Evolutionary conservation across 2,888 invertebrate species (phyloP), one percentile per base, ranked within the genome.

Genomic region (Clusia tigrina): DNA sequence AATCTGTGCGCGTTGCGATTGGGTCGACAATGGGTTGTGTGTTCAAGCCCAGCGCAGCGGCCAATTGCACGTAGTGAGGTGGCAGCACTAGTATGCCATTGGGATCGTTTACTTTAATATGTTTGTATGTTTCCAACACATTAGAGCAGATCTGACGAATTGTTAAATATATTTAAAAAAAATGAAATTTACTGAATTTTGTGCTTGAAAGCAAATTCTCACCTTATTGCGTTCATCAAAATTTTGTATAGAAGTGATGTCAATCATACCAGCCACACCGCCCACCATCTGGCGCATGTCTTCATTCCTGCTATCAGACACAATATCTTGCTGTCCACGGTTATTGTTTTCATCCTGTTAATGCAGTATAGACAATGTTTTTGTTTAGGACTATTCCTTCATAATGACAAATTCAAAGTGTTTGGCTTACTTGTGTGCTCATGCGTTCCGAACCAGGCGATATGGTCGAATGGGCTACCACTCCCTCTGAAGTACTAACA

Each of bases 61-160:
- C 86, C 57, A 87, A 73, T 72, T 88, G 87, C 20, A 87, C 86
- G 73, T 88, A 88, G 72, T 88, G 87, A 65, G 87, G 87, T 53
- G 88, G 88, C 26, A 88, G 78, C 10, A 88, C 83, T 67, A 88
- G 85, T 6, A 88, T 86, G 2, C 87, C 86, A 68, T 86, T 86
- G 2, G 86, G 86, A 69, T 86, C 86, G 1, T 68, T 70, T 1
- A 72, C 71, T 71, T 81, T 82, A 2, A 80, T 68, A 67, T 77
- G 77, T 58, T 79, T 81, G 60, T 79, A 81, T 66, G 76, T 78
- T 54, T 81, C 80, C 60, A 81, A 66, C 3, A 77, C 77, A 57
- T 76, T 78, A 42, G 74, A 74, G 63, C 79, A 81, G 48, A 78
- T 58, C 71, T 71, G 56, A 1, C n/a, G n/a, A n/a, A n/a, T n/a